Conservation (phyloP, 1,140 invertebrate genomes). For the Lutraria rhynchaena region DNA sequence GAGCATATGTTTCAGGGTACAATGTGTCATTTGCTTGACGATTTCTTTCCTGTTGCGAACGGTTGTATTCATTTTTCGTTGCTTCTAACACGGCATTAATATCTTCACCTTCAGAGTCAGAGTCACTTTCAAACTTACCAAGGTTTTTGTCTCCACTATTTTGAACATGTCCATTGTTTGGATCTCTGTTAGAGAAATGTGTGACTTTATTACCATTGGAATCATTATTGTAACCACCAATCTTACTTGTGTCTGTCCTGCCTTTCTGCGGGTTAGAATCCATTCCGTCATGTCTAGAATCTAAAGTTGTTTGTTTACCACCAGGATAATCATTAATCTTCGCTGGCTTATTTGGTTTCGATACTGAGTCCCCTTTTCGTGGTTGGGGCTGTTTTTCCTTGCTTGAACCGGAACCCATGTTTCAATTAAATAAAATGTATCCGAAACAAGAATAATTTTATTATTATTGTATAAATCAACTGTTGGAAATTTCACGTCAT, state of each 20-base stretch:
- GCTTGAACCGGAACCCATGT: slow-evolving; percentile 46
- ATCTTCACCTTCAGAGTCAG: slow-evolving; percentile 45
- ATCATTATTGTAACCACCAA: background rate
- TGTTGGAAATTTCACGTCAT: background rate
- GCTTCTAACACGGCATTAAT: slow-evolving; percentile 45
- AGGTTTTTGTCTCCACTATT: slow-evolving; percentile 7
- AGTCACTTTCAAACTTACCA: slow-evolving; percentile 50
- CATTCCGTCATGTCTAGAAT: background rate
- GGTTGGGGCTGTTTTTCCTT: slow-evolving; percentile 26
- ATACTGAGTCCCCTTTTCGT: slow-evolving; percentile 15
- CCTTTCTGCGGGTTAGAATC: background rate
- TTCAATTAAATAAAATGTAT: background rate
- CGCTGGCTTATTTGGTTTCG: slow-evolving; percentile 20
- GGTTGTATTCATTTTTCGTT: slow-evolving; percentile 50
- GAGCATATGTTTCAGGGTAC: slow-evolving; percentile 54
- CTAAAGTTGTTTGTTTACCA: background rate
- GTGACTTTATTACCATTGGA: background rate
- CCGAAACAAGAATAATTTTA: background rate
- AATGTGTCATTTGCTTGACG: background rate
- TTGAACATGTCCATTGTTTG: slow-evolving; percentile 17
- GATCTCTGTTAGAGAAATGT: background rate
- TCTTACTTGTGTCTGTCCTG: background rate
- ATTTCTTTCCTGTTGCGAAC: slow-evolving; percentile 3
- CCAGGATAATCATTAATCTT: slow-evolving; percentile 10
- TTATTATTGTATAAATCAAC: background rate